Conservation (phyloP, 2,113 vertebrate species). For the Tachycineta bicolor region DNA sequence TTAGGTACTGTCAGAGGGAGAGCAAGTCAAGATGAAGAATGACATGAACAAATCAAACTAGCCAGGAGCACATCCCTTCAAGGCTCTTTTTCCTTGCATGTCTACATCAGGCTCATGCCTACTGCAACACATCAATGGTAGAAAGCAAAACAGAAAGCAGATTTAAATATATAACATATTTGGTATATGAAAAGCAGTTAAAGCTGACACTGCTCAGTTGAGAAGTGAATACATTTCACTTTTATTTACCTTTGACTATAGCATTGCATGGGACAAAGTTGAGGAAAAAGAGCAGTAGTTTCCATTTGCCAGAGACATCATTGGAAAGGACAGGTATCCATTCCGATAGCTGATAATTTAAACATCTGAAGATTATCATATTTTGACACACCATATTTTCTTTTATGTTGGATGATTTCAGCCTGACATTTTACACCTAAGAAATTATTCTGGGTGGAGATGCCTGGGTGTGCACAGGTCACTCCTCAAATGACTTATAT, state of each 20-base stretch:
- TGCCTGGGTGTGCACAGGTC: rapidly evolving
- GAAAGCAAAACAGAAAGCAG: not conserved
- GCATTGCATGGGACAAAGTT: not conserved
- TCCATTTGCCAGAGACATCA: not conserved
- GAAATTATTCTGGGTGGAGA: not conserved
- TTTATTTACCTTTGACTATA: not conserved
- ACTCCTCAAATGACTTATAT: not conserved
- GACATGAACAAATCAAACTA: not conserved
- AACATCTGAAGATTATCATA: not conserved
- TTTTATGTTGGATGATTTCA: not conserved
- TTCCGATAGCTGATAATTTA: not conserved
- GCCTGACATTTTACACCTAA: not conserved
- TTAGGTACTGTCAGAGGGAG: not conserved
- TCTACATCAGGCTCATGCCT: not conserved
- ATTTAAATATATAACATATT: not conserved
- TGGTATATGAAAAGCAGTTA: not conserved
- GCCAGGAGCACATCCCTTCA: not conserved
- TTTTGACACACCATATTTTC: not conserved
- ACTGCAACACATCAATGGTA: not conserved
- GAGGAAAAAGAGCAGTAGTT: not conserved
- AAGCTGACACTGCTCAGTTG: not conserved
- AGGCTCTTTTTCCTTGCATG: not conserved
- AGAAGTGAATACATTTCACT: not conserved
- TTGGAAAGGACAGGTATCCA: not conserved
- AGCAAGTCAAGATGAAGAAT: not conserved